Evolutionary conservation across 2,888 invertebrate genomes (phyloP), one percentile per base, ranked within the genome.

Genomic region (Helleia helle): DNA sequence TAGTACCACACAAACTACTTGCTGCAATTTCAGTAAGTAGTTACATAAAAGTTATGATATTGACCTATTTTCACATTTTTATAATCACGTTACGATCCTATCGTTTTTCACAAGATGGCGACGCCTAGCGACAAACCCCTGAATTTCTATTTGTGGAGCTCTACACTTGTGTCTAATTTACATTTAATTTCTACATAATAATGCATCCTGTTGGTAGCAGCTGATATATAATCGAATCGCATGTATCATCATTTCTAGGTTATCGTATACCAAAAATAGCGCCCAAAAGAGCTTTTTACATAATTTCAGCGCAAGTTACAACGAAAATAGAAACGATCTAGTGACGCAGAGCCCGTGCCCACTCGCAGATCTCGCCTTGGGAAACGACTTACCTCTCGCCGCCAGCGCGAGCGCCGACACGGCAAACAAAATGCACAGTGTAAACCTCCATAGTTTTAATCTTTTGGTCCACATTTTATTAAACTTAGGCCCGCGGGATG

Each of bases 31-130:
- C 11, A 39, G 14, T 40, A 34, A 45, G 24, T 18, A 38, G 41
- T 56, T 52, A 54, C 50, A 46, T 50, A 47, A 54, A 48, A 47
- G 37, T 48, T 53, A 51, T 54, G 44, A 50, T 30, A 48, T 47
- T 72, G 72, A 73, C 70, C 73, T 62, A 72, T 62, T 72, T 57
- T 62, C 64, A 66, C 70, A 68, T 70, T 71, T 77, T 79, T 72
- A 76, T 79, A 64, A 65, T 67, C 67, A 68, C 73, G 76, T 73
- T 71, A 72, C 59, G 66, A 79, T 83, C 71, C 81, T 84, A 83
- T 84, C 81, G 74, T 79, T 84, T 83, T 83, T 83, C 83, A 83
- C 84, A 84, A 84, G 81, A 84, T 84, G 84, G 84, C 84, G 84
- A 72, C 83, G 73, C 71, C 60, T 68, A 71, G 67, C 75, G 79